phyloP scores from a whole-genome alignment of 2,888 invertebrate genomes.

The Drosophila antonietae region DNA sequence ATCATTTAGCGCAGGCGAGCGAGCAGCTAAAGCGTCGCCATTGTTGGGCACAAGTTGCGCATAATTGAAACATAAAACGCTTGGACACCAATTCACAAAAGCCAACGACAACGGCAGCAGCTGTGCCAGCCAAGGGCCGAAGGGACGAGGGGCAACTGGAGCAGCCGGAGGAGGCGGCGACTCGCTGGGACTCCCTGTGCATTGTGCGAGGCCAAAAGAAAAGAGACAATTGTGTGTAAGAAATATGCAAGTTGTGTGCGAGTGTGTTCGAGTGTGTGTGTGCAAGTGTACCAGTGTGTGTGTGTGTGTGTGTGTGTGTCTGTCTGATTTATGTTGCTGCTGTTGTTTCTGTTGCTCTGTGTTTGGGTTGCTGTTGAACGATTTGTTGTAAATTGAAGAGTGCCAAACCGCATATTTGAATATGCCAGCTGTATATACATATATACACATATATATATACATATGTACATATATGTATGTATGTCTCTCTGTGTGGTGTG shows the following conservation, averaged over 20 bases:
- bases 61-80: conserved; percentile 79
- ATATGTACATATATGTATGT: no score
- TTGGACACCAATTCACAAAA: conserved; percentile 80
- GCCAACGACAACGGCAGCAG: conserved; percentile 49
- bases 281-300: conserved; percentile 7
- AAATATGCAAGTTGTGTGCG: conserved; percentile 61
- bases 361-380: conserved; percentile 56
- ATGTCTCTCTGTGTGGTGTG: neutral
- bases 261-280: conserved; percentile 3
- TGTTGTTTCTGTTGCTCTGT: conserved; percentile 31
- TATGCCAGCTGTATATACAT: conserved; percentile 54
- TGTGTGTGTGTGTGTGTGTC: conserved; percentile 27
- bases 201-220: conserved; percentile 70
- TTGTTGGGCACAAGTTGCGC: conserved; percentile 78
- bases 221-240: conserved; percentile 77
- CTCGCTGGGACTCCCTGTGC: conserved; percentile 44
- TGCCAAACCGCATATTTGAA: conserved; percentile 76
- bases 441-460: neutral
- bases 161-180: neutral
- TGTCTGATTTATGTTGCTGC: conserved; percentile 59
- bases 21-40: conserved; percentile 62
- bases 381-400: conserved; percentile 76
- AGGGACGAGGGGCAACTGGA: conserved; percentile 1
- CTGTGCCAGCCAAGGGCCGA: conserved; percentile 1
- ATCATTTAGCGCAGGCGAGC: conserved; percentile 64